Evolutionary conservation across 1,140 invertebrate genomes (phyloP).

Genomic region (Drosophila ogumai): DNA sequence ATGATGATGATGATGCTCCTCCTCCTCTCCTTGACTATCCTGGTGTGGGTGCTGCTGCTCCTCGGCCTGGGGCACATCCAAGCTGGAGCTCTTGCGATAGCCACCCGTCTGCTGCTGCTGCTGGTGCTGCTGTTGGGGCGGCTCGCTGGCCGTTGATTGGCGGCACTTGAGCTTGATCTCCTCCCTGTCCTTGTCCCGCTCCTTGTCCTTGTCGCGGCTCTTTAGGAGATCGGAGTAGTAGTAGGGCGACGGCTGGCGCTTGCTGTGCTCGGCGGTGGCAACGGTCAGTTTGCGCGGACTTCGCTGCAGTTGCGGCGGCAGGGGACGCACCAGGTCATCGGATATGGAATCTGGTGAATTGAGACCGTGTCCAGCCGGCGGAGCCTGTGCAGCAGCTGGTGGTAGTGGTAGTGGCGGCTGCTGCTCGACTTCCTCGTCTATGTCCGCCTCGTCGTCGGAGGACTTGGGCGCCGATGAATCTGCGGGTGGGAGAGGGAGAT

Average conservation of each 20-base stretch:
- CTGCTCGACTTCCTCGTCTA: constrained; percentile 73
- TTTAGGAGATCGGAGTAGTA: constrained; percentile 92
- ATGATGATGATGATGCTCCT: constrained; percentile 38
- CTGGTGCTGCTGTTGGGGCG: constrained; percentile 61
- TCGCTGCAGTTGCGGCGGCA: constrained; percentile 76
- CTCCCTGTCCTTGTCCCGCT: constrained; percentile 46
- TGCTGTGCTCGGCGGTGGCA: constrained; percentile 71
- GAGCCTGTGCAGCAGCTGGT: neutral
- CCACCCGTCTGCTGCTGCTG: constrained; percentile 9
- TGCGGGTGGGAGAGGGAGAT: constrained; percentile 13
- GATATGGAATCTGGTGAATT: constrained; percentile 86
- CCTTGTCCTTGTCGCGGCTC: constrained; percentile 75
- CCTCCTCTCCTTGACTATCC: constrained; percentile 4
- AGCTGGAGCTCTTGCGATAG: constrained; percentile 88
- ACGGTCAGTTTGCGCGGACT: constrained; percentile 77
- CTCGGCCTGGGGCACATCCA: constrained; percentile 88
- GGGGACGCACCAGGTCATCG: constrained; percentile 83
- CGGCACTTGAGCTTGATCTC: constrained; percentile 75
- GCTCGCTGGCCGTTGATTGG: constrained; percentile 78
- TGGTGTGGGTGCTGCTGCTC: constrained; percentile 47
- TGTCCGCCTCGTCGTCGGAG: constrained; percentile 80
- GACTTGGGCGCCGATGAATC: constrained; percentile 84
- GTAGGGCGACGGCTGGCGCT: constrained; percentile 91
- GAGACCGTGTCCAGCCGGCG: constrained; percentile 45
- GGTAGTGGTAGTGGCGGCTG: constrained; percentile 19